phyloP scores from a whole-genome alignment of 2,888 invertebrate genomes.

The Amblyteles armatorius region DNA sequence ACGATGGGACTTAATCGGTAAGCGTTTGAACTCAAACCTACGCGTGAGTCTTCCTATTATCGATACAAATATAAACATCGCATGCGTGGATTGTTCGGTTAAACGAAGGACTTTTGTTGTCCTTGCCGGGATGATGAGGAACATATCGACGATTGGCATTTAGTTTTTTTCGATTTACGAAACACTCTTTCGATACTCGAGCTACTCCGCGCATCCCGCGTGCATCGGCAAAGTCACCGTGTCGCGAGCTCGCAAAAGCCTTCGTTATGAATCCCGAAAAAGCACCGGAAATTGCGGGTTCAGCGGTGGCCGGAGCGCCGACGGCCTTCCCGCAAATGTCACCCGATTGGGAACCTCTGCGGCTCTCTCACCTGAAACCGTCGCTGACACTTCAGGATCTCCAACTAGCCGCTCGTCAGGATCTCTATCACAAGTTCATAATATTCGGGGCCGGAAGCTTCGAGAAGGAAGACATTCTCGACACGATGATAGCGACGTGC shows the following conservation, averaged over 20 bases:
- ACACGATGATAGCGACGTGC: constrained; percentile 73
- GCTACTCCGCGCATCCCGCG: no score
- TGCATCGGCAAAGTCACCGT: not conserved
- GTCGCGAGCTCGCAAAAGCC: not conserved
- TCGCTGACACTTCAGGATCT: constrained; percentile 74
- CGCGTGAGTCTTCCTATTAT: not conserved
- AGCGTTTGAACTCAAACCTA: constrained; percentile 5
- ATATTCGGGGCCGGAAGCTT: constrained; percentile 74
- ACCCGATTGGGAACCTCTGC: constrained; percentile 74
- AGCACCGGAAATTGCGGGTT: not conserved
- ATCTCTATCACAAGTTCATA: constrained; percentile 83
- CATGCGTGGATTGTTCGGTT: not conserved
- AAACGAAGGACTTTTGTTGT: not conserved
- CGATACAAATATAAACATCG: not conserved
- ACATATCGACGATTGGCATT: not conserved
- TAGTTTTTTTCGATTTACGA: not conserved
- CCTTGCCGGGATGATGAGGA: not conserved
- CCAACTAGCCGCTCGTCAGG: constrained; percentile 76
- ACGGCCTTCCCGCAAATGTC: not conserved
- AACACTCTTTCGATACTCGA: no score
- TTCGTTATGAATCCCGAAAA: constrained; percentile 8
- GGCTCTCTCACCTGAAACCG: constrained; percentile 78
- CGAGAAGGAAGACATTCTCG: constrained; percentile 74
- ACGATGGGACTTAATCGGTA: not conserved
- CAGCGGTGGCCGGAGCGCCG: not conserved